These are phyloP conservation scores for Lycophotia porphyrea DNA, from an alignment of 2,888 invertebrate genomes.

Conservation along the genomic window DNA sequence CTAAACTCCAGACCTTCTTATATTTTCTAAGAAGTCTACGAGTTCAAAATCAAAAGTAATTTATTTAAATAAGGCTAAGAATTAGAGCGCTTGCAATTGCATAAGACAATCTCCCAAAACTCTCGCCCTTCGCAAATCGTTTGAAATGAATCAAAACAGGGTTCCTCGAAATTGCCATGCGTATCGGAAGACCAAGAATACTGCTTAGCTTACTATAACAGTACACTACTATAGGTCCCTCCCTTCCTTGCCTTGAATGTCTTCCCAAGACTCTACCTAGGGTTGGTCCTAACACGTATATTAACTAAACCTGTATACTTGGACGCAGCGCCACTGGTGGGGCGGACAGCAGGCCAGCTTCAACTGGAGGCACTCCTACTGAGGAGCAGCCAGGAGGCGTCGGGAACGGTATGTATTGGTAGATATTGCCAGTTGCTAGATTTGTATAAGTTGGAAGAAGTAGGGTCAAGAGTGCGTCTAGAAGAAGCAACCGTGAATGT, in stretches of 20 bases:
- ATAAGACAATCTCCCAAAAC: neutral
- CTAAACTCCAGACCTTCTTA: neutral
- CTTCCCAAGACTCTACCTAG: slow-evolving; percentile 9
- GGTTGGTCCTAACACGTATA: neutral
- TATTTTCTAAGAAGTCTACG: neutral
- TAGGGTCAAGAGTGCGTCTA: neutral
- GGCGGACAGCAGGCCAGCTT: slow-evolving; percentile 96
- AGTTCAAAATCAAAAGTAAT: neutral
- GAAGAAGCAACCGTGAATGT: neutral
- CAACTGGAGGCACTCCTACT: slow-evolving; percentile 94
- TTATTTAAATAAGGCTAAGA: neutral
- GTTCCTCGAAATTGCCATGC: neutral
- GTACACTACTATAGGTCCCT: slow-evolving; percentile 5
- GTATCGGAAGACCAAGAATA: slow-evolving; percentile 5
- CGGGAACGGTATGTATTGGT: slow-evolving; percentile 86
- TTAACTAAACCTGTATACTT: slow-evolving; percentile 53
- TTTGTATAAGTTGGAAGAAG: neutral
- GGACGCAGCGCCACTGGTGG: slow-evolving; percentile 95
- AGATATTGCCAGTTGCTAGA: neutral
- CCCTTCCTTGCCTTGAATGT: slow-evolving; percentile 18
- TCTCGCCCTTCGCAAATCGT: neutral
- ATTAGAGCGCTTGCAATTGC: neutral
- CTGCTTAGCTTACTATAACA: slow-evolving; percentile 33
- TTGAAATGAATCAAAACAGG: neutral
- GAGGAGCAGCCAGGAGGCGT: slow-evolving; percentile 95